Percentiles rank a stretch among this genome's conserved stretches.
Conservation (phyloP, 2,888 invertebrate genomes). For the Drosophila anceps region DNA sequence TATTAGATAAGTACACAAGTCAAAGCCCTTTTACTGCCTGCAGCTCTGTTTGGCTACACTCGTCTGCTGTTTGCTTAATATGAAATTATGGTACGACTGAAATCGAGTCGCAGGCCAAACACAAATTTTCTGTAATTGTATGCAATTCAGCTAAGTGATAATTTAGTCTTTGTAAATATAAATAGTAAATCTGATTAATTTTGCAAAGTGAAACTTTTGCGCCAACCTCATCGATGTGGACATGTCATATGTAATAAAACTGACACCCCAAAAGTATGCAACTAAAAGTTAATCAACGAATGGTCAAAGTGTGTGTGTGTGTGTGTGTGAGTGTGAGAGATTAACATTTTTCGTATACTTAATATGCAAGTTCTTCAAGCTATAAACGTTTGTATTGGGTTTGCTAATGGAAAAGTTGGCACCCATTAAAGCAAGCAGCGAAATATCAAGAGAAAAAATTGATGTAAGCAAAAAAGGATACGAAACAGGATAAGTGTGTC, state of each 20-base stretch:
- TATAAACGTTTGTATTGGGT: slow-evolving; percentile 29
- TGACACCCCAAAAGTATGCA: slow-evolving; percentile 41
- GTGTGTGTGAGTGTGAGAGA: slow-evolving; percentile 10
- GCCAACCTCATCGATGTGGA: not conserved
- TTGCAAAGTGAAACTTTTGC: not conserved
- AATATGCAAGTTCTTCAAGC: slow-evolving; percentile 7
- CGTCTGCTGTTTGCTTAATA: not conserved
- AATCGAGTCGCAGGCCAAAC: not conserved
- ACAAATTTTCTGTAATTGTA: not conserved
- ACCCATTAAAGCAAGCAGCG: slow-evolving; percentile 16
- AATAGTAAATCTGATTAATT: slow-evolving; percentile 7
- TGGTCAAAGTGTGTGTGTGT: not conserved
- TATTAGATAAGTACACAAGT: not conserved
- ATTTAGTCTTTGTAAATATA: not conserved
- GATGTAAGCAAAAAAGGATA: slow-evolving; percentile 23
- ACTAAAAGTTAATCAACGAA: slow-evolving; percentile 16
- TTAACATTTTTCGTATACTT: slow-evolving; percentile 8
- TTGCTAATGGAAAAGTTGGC: slow-evolving; percentile 61
- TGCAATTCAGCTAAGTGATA: not conserved
- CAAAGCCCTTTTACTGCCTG: not conserved
- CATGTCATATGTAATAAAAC: not conserved
- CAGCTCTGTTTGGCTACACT: not conserved
- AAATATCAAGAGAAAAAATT: slow-evolving; percentile 15
- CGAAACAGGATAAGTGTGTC: not conserved
- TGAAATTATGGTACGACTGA: not conserved